Evolutionary conservation across 2,113 vertebrate species (phyloP).

Genomic region (Atherinomorus stipes): DNA sequence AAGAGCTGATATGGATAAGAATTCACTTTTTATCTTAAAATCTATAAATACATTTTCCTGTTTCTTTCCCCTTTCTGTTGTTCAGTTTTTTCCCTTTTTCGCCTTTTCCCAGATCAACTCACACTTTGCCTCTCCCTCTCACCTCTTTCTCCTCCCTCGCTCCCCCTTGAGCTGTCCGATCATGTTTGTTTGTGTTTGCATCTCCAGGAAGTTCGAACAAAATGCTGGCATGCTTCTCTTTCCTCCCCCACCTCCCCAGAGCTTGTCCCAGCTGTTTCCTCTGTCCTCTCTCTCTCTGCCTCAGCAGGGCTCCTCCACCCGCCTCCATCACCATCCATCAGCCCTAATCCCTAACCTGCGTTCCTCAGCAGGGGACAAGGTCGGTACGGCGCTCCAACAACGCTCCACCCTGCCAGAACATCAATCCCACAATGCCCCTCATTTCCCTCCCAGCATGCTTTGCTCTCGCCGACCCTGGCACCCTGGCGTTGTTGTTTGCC

Average conservation of each 20-base stretch:
- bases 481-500: constrained; percentile 48
- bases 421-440: constrained; percentile 73
- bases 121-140: constrained; percentile 7
- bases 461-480: constrained; percentile 50
- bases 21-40: not conserved
- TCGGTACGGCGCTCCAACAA: constrained; percentile 52
- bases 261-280: constrained; percentile 78
- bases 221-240: constrained; percentile 66
- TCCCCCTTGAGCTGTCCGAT: constrained; percentile 41
- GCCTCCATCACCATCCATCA: constrained; percentile 62
- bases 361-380: constrained; percentile 58
- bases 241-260: constrained; percentile 51
- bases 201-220: constrained; percentile 74
- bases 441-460: constrained; percentile 74
- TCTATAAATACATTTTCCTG: not conserved
- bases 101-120: not conserved
- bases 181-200: constrained; percentile 76
- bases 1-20: no score
- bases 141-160: constrained; percentile 24
- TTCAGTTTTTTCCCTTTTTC: not conserved
- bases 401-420: constrained; percentile 68
- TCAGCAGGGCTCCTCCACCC: constrained; percentile 55
- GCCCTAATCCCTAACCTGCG: constrained; percentile 58
- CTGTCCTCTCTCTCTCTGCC: constrained; percentile 62
- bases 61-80: not conserved